A percentile compares a stretch with the other conserved stretches of the same genome.
These are phyloP conservation scores for Drosophila histrio DNA, from an alignment of 2,888 invertebrate genomes.

Conservation along the genomic window DNA sequence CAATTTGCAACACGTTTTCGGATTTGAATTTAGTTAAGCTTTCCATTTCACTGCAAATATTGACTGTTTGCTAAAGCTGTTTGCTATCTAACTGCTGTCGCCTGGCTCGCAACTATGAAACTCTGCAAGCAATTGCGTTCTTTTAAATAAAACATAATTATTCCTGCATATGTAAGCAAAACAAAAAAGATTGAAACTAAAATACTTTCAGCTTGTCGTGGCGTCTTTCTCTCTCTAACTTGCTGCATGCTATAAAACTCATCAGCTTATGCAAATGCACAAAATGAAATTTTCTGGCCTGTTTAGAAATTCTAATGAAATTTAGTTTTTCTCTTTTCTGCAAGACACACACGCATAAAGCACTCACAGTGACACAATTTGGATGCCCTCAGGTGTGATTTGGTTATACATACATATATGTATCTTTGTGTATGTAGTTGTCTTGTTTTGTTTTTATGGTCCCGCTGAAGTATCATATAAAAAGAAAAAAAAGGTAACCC, in stretches of 20 bases:
- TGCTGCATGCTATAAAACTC: conserved; percentile 26
- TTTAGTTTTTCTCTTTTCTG: conserved; percentile 5
- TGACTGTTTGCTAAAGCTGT: neutral
- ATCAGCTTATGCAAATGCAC: conserved; percentile 49
- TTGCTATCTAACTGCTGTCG: conserved; percentile 3
- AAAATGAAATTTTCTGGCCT: conserved; percentile 45
- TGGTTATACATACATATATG: conserved; percentile 3
- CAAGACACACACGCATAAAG: conserved; percentile 24
- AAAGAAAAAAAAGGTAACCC: conserved; percentile 57
- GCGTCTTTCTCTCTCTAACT: no score
- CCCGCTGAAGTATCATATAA: conserved; percentile 51
- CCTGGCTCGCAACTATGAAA: no score
- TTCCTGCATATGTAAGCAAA: conserved; percentile 18
- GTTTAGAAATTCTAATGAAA: conserved; percentile 70
- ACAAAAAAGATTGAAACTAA: conserved; percentile 6
- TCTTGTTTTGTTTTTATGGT: conserved; percentile 45
- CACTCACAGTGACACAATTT: conserved; percentile 73
- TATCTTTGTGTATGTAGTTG: conserved; percentile 5
- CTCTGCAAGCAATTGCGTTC: neutral
- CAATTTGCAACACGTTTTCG: conserved; percentile 71
- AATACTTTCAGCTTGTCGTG: neutral
- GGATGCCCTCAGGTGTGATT: conserved; percentile 71
- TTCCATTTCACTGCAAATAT: conserved; percentile 63
- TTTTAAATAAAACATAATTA: neutral
- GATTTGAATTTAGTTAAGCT: conserved; percentile 41